Conservation (phyloP, 2,113 vertebrate genomes). For the Mandrillus leucophaeus region DNA sequence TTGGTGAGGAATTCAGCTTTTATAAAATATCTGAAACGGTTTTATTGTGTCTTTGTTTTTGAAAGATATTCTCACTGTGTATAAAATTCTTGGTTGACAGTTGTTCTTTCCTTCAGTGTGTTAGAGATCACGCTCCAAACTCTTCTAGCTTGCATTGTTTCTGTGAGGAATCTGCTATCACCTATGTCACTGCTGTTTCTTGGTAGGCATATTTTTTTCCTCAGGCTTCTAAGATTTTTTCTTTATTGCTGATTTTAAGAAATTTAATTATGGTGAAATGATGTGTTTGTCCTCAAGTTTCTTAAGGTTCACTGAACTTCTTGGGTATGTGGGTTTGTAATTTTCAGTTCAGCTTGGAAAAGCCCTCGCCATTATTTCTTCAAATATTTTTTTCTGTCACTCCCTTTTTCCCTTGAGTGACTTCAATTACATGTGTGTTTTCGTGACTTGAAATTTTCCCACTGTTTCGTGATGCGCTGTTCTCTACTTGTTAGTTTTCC, state of each 20-base stretch:
- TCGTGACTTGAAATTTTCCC: neutral
- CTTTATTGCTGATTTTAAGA: neutral
- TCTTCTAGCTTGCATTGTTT: neutral
- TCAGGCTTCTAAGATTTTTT: neutral
- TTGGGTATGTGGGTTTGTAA: neutral
- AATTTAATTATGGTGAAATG: neutral
- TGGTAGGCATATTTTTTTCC: neutral
- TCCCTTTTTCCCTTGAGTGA: neutral
- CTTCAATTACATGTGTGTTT: neutral
- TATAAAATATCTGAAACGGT: neutral
- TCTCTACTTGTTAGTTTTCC: neutral
- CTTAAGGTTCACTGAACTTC: neutral
- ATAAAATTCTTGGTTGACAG: neutral
- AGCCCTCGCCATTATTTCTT: neutral
- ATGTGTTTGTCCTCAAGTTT: neutral
- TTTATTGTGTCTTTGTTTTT: neutral
- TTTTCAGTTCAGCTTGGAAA: neutral
- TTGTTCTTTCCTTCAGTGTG: neutral
- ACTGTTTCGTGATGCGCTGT: neutral
- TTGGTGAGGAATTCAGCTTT: neutral
- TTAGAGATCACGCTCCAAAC: neutral
- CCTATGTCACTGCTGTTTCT: neutral
- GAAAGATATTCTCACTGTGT: neutral
- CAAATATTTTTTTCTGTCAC: neutral
- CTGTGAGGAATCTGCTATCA: neutral